A percentile compares a stretch with the other conserved stretches of the same genome.
These are phyloP conservation scores for Macropus fuliginosus DNA, from an alignment of 2,797 vertebrate genomes.

Conservation along the genomic window DNA sequence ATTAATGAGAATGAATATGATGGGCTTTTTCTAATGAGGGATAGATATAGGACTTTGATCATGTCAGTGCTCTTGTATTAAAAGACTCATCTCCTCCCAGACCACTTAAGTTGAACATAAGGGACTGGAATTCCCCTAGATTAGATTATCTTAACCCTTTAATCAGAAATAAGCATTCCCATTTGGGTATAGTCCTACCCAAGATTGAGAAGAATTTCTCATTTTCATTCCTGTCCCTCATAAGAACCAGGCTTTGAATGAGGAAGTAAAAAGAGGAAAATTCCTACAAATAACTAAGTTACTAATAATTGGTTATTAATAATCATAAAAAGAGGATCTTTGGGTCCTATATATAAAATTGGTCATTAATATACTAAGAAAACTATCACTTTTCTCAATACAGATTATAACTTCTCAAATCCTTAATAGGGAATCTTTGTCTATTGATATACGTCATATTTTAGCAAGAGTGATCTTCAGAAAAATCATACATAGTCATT, in stretches of 20 bases:
- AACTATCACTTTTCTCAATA: neutral
- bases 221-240: neutral
- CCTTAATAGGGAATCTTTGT: neutral
- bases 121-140: neutral
- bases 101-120: neutral
- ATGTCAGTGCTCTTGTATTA: neutral
- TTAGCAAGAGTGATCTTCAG: neutral
- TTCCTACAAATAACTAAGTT: neutral
- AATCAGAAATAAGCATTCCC: neutral
- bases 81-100: neutral
- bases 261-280: neutral
- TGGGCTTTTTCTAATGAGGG: neutral
- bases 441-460: neutral
- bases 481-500: neutral
- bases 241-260: neutral
- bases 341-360: neutral
- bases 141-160: neutral
- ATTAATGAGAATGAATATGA: neutral
- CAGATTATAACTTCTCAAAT: neutral
- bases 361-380: neutral
- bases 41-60: neutral
- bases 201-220: neutral
- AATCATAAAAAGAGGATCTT: neutral
- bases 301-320: neutral
- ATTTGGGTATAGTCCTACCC: neutral